These are phyloP conservation scores for Calephelis nemesis DNA, from an alignment of 1,140 invertebrate species.

Conservation along the genomic window DNA sequence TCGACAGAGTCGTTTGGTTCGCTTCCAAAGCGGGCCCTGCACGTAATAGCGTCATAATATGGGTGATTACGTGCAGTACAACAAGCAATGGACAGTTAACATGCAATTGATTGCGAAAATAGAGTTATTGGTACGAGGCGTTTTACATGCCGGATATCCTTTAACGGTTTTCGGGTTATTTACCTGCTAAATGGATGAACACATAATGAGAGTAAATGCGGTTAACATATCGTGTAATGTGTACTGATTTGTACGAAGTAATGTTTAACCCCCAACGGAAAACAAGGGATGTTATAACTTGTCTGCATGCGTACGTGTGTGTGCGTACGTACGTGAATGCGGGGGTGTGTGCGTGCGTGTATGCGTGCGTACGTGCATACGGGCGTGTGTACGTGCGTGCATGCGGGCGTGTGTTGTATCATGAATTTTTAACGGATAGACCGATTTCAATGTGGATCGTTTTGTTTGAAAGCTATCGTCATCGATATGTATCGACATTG, in stretches of 20 bases:
- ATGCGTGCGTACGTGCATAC: too few relatives aligned
- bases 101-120: constrained; percentile 16
- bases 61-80: constrained; percentile 29
- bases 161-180: background rate
- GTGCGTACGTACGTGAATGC: too few relatives aligned
- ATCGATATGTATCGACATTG: too few relatives aligned
- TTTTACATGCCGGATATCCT: constrained; percentile 5
- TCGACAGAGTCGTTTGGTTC: constrained; percentile 37
- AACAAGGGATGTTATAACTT: too few relatives aligned
- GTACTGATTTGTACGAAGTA: background rate
- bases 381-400: too few relatives aligned
- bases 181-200: background rate
- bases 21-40: constrained; percentile 32
- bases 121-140: constrained; percentile 1
- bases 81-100: constrained; percentile 29
- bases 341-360: too few relatives aligned
- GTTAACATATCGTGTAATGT: background rate
- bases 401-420: too few relatives aligned
- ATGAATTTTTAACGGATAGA: too few relatives aligned
- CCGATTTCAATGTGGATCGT: too few relatives aligned
- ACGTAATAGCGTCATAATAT: constrained; percentile 33
- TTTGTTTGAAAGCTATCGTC: too few relatives aligned
- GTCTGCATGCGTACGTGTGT: too few relatives aligned
- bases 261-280: too few relatives aligned
- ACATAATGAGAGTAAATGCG: background rate